Evolutionary conservation across 2,113 vertebrate genomes (phyloP), one percentile per base, ranked within the genome.

Genomic region (Physeter macrocephalus): DNA sequence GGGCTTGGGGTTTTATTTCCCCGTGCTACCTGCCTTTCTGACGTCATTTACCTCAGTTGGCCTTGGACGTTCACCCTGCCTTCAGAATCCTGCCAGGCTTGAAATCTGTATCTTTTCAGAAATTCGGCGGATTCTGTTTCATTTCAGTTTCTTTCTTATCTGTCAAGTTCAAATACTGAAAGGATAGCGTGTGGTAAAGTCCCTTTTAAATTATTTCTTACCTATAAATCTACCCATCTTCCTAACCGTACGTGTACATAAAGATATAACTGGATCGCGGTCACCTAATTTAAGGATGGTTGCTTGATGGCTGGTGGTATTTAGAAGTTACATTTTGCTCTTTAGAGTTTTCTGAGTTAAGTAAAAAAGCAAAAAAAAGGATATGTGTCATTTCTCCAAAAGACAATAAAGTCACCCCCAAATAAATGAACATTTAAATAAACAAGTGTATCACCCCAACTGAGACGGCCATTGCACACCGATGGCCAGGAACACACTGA

Each of bases 401-500:
- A 87, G 57, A 18, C 21, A 43, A 46, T 77, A 39, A 72, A 80
- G n/a, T 66, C 23, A 31, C 74, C 81, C 66, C 31, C 21, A 90
- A 78, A 83, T 61, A 88, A 94, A 41, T 49, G 39, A 85, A 12
- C 4, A 59, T 49, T 15, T 87, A 86, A 67, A 43, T 61, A 62
- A 80, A 75, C 61, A 62, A 17, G 41, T 39, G 9, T 3, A 46
- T 43, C n/a, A 18, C 25, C 57, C 39, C 25, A 25, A 3, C 18
- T 39, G 0, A 39, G 31, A 23, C 14, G 18, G 87, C 4, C 25
- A 1, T 3, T 29, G 54, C 10, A 39, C 14, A 5, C 6, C 0
- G 0, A 3, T 5, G 57, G n/a, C 39, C 27, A 0, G 4, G 3
- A 54, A 34, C 31, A 49, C 0, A 0, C 8, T 2, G 25, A 82